Evolutionary conservation across 2,888 invertebrate species (phyloP).

Genomic region (Agrochola lota): DNA sequence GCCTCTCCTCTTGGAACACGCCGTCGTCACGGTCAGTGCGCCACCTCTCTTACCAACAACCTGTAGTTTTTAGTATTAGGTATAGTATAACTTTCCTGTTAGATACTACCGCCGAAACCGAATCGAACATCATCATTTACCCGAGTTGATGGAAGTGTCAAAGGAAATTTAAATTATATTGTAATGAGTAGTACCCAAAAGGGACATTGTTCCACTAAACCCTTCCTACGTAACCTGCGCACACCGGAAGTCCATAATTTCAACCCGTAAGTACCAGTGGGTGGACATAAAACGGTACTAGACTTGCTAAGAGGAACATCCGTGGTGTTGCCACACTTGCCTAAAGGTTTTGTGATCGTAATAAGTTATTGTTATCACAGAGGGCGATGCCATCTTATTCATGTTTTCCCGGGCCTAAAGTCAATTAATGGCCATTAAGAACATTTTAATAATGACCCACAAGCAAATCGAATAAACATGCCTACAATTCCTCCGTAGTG

Average conservation of each 20-base stretch:
- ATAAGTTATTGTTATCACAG: background rate
- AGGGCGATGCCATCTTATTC: background rate
- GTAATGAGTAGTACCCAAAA: background rate
- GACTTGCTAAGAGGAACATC: slow-evolving; percentile 3
- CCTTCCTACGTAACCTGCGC: background rate
- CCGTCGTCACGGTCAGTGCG: slow-evolving; percentile 89
- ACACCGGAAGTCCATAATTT: background rate
- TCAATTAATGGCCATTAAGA: background rate
- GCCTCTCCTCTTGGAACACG: slow-evolving; percentile 92
- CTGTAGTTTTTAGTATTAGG: too few species aligned
- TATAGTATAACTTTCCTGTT: background rate
- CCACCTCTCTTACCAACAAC: background rate
- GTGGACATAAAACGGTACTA: background rate
- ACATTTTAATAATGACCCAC: background rate
- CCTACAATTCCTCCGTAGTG: background rate
- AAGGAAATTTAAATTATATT: slow-evolving; percentile 5
- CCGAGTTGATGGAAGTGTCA: too few species aligned
- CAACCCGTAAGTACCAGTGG: slow-evolving; percentile 17
- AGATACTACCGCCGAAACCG: background rate
- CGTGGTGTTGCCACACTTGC: background rate
- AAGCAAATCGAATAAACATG: slow-evolving; percentile 3
- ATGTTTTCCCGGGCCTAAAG: background rate
- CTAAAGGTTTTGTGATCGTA: background rate
- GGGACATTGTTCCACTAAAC: background rate
- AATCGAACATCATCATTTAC: background rate